Base-by-base conservation (phyloP, 2,888 invertebrate species). In the Anoplius nigerrimus region DNA sequence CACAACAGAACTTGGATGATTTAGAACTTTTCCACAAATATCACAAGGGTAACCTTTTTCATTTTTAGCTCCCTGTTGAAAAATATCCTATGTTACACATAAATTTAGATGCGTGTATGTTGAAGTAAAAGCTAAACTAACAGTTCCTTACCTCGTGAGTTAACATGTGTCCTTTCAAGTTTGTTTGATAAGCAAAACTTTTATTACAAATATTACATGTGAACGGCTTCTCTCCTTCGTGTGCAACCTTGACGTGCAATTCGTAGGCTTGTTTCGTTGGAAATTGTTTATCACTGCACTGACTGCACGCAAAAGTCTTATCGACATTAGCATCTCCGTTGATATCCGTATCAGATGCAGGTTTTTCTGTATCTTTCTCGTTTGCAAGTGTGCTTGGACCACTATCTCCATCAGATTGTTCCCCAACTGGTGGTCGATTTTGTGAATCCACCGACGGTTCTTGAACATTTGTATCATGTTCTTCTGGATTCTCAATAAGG, bases 1-100 rank as follows among this genome's bases (percentile, higher is more conserved):
- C 24, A 93, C 90, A 64, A 95, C 91, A 0, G 94, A 94, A 72
- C 94, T 94, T 0, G 93, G 93, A 87, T 94, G 94, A 82, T 92
- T 93, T 63, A 94, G 90, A 16, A 92, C 90, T 89, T 93, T 93
- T 42, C 92, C 92, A 81, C 94, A 94, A 55, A 92, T 90, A 71
- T 93, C 93, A 83, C 95, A 95, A 11, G 92, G 91, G 86, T 90
- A 93, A 0, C 89, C 89, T 69, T 89, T 87, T 53, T 88, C 86
- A 21, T 82, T 87, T 79, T 90, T 89, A n/a, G 89, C 89, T 43
- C 60, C 76, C 86, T 85, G 57, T 16, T 64, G 76, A 6, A 27
- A 71, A 46, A 16, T 42, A 48, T 46, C 24, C n/a, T 20, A 18
- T 16, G 11, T 34, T 1, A 34, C 4, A 34, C 8, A 34, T 34